A percentile compares a stretch with the other conserved stretches of the same genome.
Conservation (phyloP, 2,113 vertebrate genomes). For the Platanista minor region DNA sequence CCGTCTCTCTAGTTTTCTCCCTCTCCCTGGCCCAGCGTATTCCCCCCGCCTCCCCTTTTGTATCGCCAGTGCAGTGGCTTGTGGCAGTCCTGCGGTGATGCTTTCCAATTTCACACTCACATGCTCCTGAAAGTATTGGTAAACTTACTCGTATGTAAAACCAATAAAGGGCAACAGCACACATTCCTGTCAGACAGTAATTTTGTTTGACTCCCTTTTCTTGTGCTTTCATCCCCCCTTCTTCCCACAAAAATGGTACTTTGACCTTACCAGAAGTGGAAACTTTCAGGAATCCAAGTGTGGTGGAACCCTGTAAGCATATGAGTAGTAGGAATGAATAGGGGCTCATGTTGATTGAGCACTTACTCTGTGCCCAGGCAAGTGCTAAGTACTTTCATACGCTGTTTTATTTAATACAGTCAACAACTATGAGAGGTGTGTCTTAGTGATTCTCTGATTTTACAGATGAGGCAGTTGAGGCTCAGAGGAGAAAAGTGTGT, state of each 20-base stretch:
- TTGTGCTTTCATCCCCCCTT: neutral
- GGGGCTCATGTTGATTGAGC: accelerated
- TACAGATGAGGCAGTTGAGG: neutral
- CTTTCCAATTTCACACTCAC: slow-evolving; percentile 79
- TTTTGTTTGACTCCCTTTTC: slow-evolving; percentile 28
- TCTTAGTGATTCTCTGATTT: neutral
- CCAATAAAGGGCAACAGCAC: slow-evolving; percentile 54
- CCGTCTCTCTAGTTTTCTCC: neutral
- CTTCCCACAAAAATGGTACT: slow-evolving; percentile 3
- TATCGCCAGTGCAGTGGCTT: neutral
- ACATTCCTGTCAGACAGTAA: neutral
- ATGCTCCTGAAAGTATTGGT: slow-evolving; percentile 60
- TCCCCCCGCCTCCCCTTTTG: neutral
- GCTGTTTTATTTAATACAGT: neutral
- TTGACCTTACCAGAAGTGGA: neutral
- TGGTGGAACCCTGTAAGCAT: neutral
- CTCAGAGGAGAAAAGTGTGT: neutral
- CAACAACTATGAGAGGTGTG: neutral
- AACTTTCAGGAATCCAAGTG: neutral
- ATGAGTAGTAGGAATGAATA: neutral
- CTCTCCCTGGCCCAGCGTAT: neutral
- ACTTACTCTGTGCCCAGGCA: accelerated
- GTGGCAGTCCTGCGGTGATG: neutral
- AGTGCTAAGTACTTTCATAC: neutral
- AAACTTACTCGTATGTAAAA: slow-evolving; percentile 64